phyloP scores from a whole-genome alignment of 2,113 vertebrate genomes.

The Etia nguti region DNA sequence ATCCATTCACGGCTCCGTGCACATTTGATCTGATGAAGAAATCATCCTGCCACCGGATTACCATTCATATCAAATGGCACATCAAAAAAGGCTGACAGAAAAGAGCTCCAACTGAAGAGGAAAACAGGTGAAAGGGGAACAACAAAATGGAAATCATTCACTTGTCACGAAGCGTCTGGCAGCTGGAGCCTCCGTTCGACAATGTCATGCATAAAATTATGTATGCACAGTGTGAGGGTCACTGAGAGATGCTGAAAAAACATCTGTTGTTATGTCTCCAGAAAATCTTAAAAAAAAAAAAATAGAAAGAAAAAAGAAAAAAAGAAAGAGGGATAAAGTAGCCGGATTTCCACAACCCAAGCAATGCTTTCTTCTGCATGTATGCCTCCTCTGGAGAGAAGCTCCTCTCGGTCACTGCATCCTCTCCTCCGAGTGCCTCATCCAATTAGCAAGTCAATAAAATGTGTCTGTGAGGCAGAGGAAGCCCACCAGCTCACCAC shows the following conservation, averaged over 20 bases:
- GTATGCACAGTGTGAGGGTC: constrained; percentile 44
- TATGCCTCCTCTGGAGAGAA: constrained; percentile 43
- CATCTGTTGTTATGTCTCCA: constrained; percentile 62
- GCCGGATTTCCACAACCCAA: constrained; percentile 6
- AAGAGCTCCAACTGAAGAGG: constrained; percentile 21
- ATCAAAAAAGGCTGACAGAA: constrained; percentile 24
- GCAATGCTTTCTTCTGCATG: constrained; percentile 29
- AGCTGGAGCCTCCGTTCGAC: constrained; percentile 60
- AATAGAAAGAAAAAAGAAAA: neutral
- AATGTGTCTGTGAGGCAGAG: constrained; percentile 68
- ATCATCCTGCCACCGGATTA: constrained; percentile 23
- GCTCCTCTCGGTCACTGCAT: constrained; percentile 64
- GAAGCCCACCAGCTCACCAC: constrained; percentile 64
- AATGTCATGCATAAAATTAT: constrained; percentile 65
- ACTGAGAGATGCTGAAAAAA: constrained; percentile 50
- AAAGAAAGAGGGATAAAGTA: neutral
- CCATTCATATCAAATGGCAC: constrained; percentile 33
- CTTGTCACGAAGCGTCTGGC: constrained; percentile 68
- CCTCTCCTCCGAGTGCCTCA: constrained; percentile 67
- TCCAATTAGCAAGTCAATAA: constrained; percentile 75
- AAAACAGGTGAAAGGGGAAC: constrained; percentile 22
- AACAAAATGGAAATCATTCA: constrained; percentile 62
- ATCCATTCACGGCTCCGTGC: constrained; percentile 28
- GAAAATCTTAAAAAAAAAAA: neutral
- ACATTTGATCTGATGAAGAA: constrained; percentile 20